Evolutionary conservation across 2,888 invertebrate genomes (phyloP).

Genomic region (Drosophila fungiperda): DNA sequence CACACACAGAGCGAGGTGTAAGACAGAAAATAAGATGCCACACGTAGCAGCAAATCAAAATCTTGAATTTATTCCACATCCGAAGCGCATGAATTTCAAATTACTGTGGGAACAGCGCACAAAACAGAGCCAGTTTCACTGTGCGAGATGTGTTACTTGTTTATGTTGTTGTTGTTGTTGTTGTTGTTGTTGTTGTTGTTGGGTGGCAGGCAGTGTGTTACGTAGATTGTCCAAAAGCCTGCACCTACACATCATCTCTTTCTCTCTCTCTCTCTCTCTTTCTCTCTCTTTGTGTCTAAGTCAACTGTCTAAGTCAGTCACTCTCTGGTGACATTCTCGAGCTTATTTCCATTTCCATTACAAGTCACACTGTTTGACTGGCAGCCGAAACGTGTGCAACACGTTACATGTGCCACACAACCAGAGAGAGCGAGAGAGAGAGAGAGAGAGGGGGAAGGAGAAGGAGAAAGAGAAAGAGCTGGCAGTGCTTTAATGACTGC

Average conservation of each 20-base stretch:
- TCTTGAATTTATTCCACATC: conserved; percentile 82
- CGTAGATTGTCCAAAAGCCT: conserved; percentile 54
- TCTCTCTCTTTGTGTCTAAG: not conserved
- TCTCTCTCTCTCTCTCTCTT: conserved; percentile 3
- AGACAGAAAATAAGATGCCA: conserved; percentile 53
- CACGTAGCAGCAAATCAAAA: conserved; percentile 80
- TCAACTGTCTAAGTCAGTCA: conserved; percentile 2
- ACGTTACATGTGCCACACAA: conserved; percentile 53
- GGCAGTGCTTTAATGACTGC: conserved; percentile 63
- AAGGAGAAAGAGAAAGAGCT: not conserved
- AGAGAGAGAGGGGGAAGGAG: not conserved
- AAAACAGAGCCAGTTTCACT: conserved; percentile 30
- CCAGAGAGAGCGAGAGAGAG: not conserved
- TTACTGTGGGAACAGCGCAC: conserved; percentile 75
- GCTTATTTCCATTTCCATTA: conserved; percentile 56
- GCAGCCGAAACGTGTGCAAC: conserved; percentile 72
- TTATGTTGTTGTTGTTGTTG: not conserved
- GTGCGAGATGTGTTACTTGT: conserved; percentile 1
- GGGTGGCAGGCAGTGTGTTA: conserved; percentile 16
- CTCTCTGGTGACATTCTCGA: conserved; percentile 35
- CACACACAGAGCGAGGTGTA: not conserved
- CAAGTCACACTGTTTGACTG: conserved; percentile 53
- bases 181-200: conserved; percentile 8
- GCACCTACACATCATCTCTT: conserved; percentile 15
- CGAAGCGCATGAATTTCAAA: conserved; percentile 83